Evolutionary conservation across 2,888 invertebrate species (phyloP).

Genomic region (Harmothoe impar): DNA sequence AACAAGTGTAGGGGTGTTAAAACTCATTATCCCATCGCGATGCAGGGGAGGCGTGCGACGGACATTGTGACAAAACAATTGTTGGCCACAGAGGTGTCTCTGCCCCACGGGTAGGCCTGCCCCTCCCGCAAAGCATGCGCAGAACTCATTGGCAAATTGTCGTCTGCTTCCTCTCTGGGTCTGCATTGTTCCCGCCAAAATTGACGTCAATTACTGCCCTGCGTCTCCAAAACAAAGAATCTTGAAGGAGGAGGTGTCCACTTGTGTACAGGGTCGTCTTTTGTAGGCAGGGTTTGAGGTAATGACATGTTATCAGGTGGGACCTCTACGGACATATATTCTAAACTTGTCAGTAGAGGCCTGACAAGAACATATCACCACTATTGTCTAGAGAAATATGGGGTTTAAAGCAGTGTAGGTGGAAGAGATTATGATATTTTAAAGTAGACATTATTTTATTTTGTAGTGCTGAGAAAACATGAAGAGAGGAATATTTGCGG

Average conservation of each 20-base stretch:
- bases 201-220: background rate
- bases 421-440: background rate
- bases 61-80: constrained; percentile 20
- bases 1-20: no score
- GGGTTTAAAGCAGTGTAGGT: background rate
- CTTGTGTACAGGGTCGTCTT: background rate
- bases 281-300: background rate
- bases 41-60: background rate
- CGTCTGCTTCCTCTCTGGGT: background rate
- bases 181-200: background rate
- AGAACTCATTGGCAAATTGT: background rate
- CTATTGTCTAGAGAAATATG: background rate
- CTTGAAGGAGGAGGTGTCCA: background rate
- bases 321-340: background rate
- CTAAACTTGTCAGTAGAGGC: background rate
- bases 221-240: constrained; percentile 1
- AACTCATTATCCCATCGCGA: background rate
- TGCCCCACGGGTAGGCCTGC: no score
- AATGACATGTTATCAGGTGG: background rate
- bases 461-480: no score
- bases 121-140: background rate
- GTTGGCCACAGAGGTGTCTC: background rate
- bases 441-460: background rate
- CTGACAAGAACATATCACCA: constrained; percentile 11
- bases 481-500: no score